Evolutionary conservation across 1,140 invertebrate species (phyloP).

Genomic region (Diprion similis): DNA sequence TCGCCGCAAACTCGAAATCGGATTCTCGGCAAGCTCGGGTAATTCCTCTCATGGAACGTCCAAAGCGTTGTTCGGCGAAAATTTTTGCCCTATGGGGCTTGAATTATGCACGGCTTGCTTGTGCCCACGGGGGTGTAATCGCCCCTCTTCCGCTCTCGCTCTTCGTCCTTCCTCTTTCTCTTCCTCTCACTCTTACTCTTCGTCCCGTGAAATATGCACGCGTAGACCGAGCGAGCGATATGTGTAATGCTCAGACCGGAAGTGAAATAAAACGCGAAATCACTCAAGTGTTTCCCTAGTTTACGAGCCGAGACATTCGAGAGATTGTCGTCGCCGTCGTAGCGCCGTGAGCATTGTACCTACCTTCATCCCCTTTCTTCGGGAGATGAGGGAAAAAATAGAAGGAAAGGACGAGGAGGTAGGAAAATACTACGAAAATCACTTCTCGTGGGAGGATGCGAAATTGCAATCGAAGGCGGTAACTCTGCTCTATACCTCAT

Average conservation of each 20-base stretch:
- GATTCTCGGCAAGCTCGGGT: no score
- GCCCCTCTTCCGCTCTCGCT: neutral
- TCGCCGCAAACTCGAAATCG: no score
- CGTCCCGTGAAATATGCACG: neutral
- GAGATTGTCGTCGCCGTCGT: neutral
- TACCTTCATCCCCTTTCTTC: neutral
- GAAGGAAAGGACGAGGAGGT: neutral
- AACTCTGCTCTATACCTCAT: neutral
- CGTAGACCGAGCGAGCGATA: neutral
- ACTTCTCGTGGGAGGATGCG: neutral
- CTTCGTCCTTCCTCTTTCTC: neutral
- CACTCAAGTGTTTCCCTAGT: neutral
- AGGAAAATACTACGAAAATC: neutral
- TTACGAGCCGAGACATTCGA: slow-evolving; percentile 1
- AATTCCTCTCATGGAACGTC: no score
- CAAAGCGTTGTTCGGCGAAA: no score
- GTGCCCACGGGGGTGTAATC: neutral
- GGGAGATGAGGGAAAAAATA: neutral
- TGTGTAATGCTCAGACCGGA: neutral
- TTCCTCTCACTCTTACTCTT: slow-evolving; percentile 10
- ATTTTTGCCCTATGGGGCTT: no score
- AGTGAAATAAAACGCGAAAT: neutral
- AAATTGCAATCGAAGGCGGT: neutral
- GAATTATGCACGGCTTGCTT: no score
- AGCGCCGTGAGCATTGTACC: neutral